Conservation (phyloP, 2,797 vertebrate species). For the Threskiornis aethiopicus region DNA sequence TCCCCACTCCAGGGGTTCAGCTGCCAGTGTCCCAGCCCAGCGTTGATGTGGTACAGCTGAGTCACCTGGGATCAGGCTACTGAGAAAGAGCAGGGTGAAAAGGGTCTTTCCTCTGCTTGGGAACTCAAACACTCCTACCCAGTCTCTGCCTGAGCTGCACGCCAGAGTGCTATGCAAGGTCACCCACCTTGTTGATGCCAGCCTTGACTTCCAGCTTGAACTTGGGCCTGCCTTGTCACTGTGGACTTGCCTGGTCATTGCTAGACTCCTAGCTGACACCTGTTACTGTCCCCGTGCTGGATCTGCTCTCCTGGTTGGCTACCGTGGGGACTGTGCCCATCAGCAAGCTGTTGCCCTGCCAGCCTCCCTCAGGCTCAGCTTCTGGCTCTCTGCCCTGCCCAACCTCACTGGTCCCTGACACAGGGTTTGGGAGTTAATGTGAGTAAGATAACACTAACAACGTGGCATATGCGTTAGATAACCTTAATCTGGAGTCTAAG, state of each 20-base stretch:
- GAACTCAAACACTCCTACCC: neutral
- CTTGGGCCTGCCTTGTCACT: neutral
- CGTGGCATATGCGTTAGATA: fast-evolving
- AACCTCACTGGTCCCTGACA: neutral
- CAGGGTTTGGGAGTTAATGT: neutral
- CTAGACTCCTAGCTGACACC: neutral
- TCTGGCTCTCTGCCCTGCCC: neutral
- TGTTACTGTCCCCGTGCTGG: neutral
- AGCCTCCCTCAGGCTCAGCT: neutral
- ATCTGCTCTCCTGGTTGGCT: neutral
- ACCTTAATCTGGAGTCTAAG: neutral
- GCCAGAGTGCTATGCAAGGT: fast-evolving
- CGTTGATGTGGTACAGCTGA: fast-evolving
- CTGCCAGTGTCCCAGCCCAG: neutral
- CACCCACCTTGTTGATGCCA: neutral
- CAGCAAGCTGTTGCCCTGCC: neutral
- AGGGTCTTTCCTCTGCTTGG: fast-evolving
- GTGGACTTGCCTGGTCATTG: neutral
- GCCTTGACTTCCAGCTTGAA: neutral
- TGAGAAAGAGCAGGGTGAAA: neutral
- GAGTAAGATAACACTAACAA: neutral
- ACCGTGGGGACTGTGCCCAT: neutral
- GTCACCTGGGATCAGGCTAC: neutral
- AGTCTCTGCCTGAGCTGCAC: neutral
- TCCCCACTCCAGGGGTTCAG: fast-evolving